Base-by-base conservation (phyloP, 2,888 invertebrate genomes). In the Diplazon laetatorius region DNA sequence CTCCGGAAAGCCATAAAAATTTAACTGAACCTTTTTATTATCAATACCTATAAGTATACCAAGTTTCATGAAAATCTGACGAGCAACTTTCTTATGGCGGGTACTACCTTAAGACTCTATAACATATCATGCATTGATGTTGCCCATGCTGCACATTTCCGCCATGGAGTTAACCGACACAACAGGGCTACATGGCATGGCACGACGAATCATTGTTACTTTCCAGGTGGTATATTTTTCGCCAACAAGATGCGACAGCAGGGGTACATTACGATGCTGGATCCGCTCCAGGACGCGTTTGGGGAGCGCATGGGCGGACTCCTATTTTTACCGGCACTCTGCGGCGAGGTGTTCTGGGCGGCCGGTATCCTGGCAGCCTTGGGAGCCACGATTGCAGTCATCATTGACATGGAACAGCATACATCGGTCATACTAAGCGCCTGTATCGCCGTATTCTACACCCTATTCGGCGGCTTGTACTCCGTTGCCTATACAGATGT, bases 321-420 rank as follows among this genome's bases (percentile, higher is more conserved):
- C 81, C 93, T 99, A 83, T 99, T 98, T 92, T 92, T 99, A 85
- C 99, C 99, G 2, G 99, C 99, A 0, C 94, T 99, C 1, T 97
- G 98, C 87, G 99, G 99, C 6, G 99, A 99, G 92, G 97, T 98
- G 4, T 99, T 99, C 92, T 99, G 99, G 99, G 98, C 99, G 0
- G 99, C 99, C 0, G 99, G 99, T 68, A 99, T 99, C 85, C 93
- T 99, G 69, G 98, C 99, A 0, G 99, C 99, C 5, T 93, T 99
- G 48, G 98, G 99, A 46, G 98, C 99, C 12, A 99, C 99, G 0
- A 92, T 99, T 78, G 96, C 97, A 35, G 99, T 99, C 69, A 99
- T 99, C 91, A 97, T 99, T 88, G 97, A 98, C 91, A 96, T 99
- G 95, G 97, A 98, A 90, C 97, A 98, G 88, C 93, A 95, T 83